Conservation (phyloP, 2,888 invertebrate genomes). For the Papilio gigon region DNA sequence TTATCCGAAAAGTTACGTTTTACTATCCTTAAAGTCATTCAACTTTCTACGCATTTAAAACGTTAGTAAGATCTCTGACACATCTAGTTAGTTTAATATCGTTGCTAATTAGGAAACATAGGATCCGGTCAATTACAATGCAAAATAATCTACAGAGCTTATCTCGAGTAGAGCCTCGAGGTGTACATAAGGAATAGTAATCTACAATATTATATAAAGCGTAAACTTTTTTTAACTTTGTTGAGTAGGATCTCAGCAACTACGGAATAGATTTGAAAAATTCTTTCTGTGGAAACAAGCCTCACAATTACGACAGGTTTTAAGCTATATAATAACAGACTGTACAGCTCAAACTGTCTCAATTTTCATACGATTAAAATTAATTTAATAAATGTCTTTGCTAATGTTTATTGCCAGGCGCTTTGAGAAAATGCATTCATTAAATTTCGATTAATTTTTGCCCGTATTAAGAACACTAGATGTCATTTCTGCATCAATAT, state of each 20-base stretch:
- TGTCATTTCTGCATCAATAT: too few relatives aligned
- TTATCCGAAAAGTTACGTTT: too few relatives aligned
- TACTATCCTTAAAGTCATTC: too few relatives aligned
- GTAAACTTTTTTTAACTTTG: too few relatives aligned
- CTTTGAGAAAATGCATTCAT: background rate
- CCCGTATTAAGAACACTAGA: too few relatives aligned
- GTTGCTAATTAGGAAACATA: conserved; percentile 52
- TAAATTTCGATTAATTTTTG: background rate
- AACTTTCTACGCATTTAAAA: too few relatives aligned
- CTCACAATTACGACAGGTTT: too few relatives aligned
- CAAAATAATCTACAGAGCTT: conserved; percentile 67
- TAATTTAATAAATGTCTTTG: background rate
- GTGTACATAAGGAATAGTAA: conserved; percentile 13
- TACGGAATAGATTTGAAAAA: too few relatives aligned
- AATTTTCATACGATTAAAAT: background rate
- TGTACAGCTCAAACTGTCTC: too few relatives aligned
- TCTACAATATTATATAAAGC: conserved; percentile 1
- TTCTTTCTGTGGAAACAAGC: too few relatives aligned
- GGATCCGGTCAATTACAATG: conserved; percentile 65
- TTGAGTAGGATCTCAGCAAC: too few relatives aligned
- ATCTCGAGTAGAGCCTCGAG: conserved; percentile 44
- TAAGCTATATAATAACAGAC: background rate
- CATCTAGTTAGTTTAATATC: conserved; percentile 46
- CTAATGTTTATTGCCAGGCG: conserved; percentile 8
- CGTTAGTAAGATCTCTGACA: too few relatives aligned